These are phyloP conservation scores for Spea bombifrons DNA, from an alignment of 2,113 vertebrate genomes.

Conservation along the genomic window DNA sequence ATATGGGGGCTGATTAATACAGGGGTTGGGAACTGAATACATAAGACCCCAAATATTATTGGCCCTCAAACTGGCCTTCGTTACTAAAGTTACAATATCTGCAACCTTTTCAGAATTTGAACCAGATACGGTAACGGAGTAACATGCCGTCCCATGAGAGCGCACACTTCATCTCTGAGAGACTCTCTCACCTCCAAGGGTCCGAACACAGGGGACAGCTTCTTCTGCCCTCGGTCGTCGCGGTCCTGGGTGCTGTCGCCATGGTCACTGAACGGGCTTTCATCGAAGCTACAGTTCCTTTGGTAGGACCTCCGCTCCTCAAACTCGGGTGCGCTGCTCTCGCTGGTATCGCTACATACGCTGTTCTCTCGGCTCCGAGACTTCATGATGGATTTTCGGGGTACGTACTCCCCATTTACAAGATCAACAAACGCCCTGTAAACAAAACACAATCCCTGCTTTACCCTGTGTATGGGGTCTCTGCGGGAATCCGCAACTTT, in stretches of 20 bases:
- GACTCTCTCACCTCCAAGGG: slow-evolving; percentile 58
- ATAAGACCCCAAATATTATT: too few species aligned
- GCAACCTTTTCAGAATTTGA: too few species aligned
- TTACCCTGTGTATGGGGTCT: too few species aligned
- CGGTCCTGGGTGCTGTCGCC: slow-evolving; percentile 75
- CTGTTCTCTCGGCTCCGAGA: slow-evolving; percentile 97
- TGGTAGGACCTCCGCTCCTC: slow-evolving; percentile 78
- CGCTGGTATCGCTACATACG: slow-evolving; percentile 89
- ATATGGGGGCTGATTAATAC: too few species aligned
- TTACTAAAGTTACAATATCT: too few species aligned
- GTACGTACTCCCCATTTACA: slow-evolving; percentile 86
- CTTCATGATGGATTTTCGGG: slow-evolving; percentile 94
- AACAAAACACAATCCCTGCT: not conserved
- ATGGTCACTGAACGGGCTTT: slow-evolving; percentile 72
- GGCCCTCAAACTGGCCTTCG: too few species aligned
- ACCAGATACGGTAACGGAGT: too few species aligned
- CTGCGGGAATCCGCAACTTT: too few species aligned
- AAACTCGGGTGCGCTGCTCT: slow-evolving; percentile 75
- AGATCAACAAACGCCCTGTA: slow-evolving; percentile 91
- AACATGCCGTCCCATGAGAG: too few species aligned
- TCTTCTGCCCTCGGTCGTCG: slow-evolving; percentile 64
- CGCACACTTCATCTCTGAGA: too few species aligned
- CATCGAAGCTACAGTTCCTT: slow-evolving; percentile 73
- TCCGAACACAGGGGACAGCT: slow-evolving; percentile 58
- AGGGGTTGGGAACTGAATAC: too few species aligned